Evolutionary conservation across 2,888 invertebrate genomes (phyloP).

Genomic region (Idaea straminata): DNA sequence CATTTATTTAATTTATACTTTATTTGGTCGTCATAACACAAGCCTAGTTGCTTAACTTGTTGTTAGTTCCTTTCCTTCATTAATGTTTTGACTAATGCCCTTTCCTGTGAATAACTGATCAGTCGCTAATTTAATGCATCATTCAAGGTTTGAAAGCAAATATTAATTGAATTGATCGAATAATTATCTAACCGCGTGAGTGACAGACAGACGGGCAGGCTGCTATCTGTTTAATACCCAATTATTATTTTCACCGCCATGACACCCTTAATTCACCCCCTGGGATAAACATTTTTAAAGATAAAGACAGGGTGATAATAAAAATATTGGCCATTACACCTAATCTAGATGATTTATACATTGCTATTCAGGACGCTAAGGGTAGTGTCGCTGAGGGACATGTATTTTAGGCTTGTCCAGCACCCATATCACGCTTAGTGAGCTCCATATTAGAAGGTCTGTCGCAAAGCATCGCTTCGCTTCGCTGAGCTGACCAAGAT

Average conservation of each 20-base stretch:
- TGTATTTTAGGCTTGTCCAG: no score
- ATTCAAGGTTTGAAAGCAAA: slow-evolving; percentile 48
- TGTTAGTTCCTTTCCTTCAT: no score
- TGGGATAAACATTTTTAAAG: not conserved
- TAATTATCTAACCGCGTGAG: slow-evolving; percentile 57
- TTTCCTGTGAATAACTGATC: not conserved
- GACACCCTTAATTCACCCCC: not conserved
- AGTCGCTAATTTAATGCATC: slow-evolving; percentile 27
- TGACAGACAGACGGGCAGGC: slow-evolving; percentile 42
- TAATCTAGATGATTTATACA: no score
- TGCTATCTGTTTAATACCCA: slow-evolving; percentile 64
- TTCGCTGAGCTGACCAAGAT: no score
- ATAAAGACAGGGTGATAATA: not conserved
- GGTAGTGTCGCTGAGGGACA: no score
- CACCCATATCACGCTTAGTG: no score
- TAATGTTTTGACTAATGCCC: not conserved
- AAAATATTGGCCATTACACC: not conserved
- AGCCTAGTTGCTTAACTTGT: no score
- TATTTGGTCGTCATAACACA: no score
- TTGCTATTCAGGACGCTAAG: no score
- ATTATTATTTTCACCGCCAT: slow-evolving; percentile 48
- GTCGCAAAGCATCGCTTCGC: no score
- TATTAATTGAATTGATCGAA: slow-evolving; percentile 65
- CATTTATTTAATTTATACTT: no score
- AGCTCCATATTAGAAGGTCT: no score